A percentile compares a stretch with the other conserved stretches of the same genome.
phyloP scores from a whole-genome alignment of 2,113 vertebrate genomes.

The Microcebus murinus region DNA sequence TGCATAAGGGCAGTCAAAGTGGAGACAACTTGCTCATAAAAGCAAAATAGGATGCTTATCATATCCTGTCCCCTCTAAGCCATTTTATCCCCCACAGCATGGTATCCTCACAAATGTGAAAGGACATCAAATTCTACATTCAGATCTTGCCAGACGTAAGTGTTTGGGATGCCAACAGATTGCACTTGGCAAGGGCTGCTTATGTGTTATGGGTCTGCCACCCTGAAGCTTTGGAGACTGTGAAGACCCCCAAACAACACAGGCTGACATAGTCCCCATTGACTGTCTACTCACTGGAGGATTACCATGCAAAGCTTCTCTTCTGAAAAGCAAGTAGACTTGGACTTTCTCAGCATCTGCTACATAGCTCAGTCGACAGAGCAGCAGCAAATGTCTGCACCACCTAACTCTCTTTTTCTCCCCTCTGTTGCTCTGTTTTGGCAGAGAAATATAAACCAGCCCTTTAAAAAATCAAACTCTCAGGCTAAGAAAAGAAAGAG shows the following conservation, averaged over 20 bases:
- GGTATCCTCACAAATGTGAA: neutral
- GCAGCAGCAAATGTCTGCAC: neutral
- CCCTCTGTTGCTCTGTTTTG: constrained; percentile 11
- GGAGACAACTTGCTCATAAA: neutral
- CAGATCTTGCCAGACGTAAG: neutral
- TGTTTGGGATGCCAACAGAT: neutral
- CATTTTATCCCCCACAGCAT: neutral
- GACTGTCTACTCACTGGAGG: neutral
- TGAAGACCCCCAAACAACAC: neutral
- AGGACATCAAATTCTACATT: neutral
- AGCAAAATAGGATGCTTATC: neutral
- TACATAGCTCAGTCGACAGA: neutral
- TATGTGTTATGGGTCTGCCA: neutral
- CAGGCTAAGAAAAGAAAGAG: neutral
- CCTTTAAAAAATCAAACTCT: neutral
- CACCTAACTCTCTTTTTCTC: neutral
- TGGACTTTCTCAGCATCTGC: neutral
- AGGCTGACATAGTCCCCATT: too few species aligned
- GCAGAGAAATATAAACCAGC: constrained; percentile 23
- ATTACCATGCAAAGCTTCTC: neutral
- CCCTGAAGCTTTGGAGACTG: neutral
- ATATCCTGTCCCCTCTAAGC: neutral
- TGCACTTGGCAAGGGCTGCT: neutral
- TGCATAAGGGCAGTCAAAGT: neutral
- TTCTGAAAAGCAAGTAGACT: neutral